Evolutionary conservation across 2,113 vertebrate genomes (phyloP).

Genomic region (Willisornis vidua): DNA sequence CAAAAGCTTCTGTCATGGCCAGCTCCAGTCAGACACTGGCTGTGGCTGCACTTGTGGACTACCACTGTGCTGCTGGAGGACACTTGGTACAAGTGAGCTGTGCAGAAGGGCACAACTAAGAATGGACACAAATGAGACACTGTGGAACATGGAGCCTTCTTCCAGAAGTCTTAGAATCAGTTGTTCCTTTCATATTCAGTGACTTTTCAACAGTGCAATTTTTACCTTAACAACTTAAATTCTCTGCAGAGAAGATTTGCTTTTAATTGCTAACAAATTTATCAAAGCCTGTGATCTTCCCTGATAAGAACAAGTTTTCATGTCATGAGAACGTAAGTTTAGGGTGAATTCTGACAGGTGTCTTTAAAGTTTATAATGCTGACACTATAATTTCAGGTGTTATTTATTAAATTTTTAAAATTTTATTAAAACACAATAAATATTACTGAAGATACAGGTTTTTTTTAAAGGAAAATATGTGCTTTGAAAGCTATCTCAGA

Average conservation of each 20-base stretch:
- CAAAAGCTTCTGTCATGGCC: accelerated
- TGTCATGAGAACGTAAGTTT: background rate
- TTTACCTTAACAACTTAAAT: background rate
- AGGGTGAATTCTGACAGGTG: background rate
- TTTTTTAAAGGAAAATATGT: conserved; percentile 35
- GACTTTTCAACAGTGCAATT: background rate
- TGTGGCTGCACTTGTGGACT: accelerated
- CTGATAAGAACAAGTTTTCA: background rate
- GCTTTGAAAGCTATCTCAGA: conserved; percentile 69
- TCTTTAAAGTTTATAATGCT: background rate
- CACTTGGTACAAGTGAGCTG: accelerated
- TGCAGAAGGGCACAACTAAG: background rate
- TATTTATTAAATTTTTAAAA: conserved; percentile 72
- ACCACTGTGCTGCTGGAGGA: accelerated
- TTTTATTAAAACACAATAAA: conserved; percentile 69
- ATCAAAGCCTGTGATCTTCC: background rate
- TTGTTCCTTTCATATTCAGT: background rate
- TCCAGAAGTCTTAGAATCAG: background rate
- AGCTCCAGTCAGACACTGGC: background rate
- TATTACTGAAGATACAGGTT: conserved; percentile 11
- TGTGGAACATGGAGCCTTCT: accelerated
- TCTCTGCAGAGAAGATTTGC: background rate
- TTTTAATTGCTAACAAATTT: background rate
- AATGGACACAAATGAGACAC: background rate
- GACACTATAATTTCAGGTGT: conserved; percentile 2